Percentiles rank a stretch among this genome's conserved stretches.
phyloP scores from a whole-genome alignment of 2,888 invertebrate genomes.

The Chrysomela aeneicollis region DNA sequence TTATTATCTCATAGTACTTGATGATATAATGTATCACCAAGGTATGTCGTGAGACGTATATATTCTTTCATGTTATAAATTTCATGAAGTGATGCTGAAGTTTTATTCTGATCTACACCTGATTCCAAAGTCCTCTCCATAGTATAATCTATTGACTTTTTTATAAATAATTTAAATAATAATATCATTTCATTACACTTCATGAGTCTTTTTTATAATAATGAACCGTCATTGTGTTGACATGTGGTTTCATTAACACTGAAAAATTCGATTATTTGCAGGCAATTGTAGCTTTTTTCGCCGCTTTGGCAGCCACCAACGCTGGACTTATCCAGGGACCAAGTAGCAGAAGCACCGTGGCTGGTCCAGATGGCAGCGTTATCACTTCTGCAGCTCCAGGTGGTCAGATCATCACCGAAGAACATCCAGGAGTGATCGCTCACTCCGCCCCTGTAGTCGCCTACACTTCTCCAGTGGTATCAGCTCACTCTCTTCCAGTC shows the following conservation, averaged over 20 bases:
- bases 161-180: no score
- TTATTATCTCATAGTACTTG: no score
- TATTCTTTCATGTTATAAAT: no score
- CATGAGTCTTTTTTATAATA: no score
- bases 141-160: no score
- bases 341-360: constrained; percentile 48
- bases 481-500: constrained; percentile 30
- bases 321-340: constrained; percentile 50
- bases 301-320: constrained; percentile 46
- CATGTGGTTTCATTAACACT: neutral
- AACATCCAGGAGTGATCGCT: constrained; percentile 37
- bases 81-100: no score
- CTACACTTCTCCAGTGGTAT: constrained; percentile 35
- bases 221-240: no score
- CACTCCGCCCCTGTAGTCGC: constrained; percentile 37
- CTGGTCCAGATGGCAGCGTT: constrained; percentile 50
- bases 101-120: no score
- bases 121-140: no score
- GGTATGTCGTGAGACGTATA: neutral
- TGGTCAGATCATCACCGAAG: constrained; percentile 48
- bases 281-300: constrained; percentile 47
- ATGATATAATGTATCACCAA: neutral
- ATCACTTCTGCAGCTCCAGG: constrained; percentile 50
- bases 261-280: constrained; percentile 9
- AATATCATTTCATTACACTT: no score